phyloP scores from a whole-genome alignment of 1,140 invertebrate genomes.

The Cheumatopsyche charites region DNA sequence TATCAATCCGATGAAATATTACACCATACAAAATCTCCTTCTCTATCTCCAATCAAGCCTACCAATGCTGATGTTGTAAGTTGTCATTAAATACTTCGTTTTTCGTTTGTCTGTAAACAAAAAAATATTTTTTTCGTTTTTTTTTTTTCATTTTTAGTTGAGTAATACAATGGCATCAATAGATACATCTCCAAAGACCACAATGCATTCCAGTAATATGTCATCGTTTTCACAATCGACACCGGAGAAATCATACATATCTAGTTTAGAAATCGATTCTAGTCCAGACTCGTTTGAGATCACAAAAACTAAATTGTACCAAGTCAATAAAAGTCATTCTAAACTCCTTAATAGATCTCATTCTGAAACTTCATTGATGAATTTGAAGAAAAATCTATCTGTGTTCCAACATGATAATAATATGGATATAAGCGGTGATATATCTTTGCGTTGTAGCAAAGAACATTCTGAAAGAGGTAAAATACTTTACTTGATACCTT shows the following conservation, averaged over 20 bases:
- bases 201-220: conserved; percentile 32
- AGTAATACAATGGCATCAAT: background rate
- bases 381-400: conserved; percentile 35
- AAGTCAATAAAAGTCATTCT: conserved; percentile 5
- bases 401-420: conserved; percentile 56
- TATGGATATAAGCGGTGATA: conserved; percentile 60
- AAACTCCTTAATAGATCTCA: conserved; percentile 29
- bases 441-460: conserved; percentile 53
- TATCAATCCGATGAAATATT: conserved; percentile 15
- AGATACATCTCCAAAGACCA: background rate
- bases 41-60: conserved; percentile 42
- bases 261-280: conserved; percentile 29
- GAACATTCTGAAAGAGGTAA: conserved; percentile 46
- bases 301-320: conserved; percentile 20
- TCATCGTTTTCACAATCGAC: conserved; percentile 46
- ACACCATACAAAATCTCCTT: conserved; percentile 41
- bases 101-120: background rate
- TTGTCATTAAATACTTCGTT: conserved; percentile 14
- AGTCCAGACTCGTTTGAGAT: conserved; percentile 27
- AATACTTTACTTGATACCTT: background rate
- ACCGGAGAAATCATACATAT: conserved; percentile 40
- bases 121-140: background rate
- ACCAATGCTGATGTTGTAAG: background rate
- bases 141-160: background rate
- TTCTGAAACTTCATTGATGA: conserved; percentile 36